A percentile compares a stretch with the other conserved stretches of the same genome.
These are phyloP conservation scores for Rhea americana DNA, from an alignment of 2,113 vertebrate species.

Conservation along the genomic window DNA sequence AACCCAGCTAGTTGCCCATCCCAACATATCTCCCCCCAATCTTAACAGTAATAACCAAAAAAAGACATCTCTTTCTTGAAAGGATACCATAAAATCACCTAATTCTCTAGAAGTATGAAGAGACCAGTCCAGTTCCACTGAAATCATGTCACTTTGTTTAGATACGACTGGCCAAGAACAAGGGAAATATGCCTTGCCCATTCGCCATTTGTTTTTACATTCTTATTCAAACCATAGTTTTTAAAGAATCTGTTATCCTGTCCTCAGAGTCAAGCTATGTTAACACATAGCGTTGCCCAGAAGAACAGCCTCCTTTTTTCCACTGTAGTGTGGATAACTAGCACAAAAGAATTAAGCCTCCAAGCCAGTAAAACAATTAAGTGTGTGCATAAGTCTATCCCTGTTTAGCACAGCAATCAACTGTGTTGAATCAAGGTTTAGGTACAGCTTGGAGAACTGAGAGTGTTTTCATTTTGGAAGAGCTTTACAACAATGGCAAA, in stretches of 20 bases:
- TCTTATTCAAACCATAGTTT: neutral
- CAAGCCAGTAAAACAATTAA: neutral
- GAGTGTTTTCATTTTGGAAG: neutral
- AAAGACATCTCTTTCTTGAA: neutral
- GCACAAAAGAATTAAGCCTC: neutral
- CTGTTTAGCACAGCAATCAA: neutral
- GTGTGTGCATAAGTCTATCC: neutral
- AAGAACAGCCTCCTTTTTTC: neutral
- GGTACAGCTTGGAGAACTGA: neutral
- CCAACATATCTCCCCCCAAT: neutral
- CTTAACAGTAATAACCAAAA: neutral
- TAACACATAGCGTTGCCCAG: neutral
- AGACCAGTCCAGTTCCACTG: neutral
- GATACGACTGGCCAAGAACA: neutral
- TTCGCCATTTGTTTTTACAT: neutral
- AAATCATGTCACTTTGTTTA: neutral
- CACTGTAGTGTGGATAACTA: neutral
- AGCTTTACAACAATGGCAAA: neutral
- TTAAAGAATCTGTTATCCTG: neutral
- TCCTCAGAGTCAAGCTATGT: neutral
- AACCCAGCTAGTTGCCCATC: neutral
- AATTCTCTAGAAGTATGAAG: neutral
- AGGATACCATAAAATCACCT: neutral
- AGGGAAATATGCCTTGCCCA: neutral
- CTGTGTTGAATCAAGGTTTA: neutral